These are phyloP conservation scores for Actias luna DNA, from an alignment of 2,888 invertebrate genomes.

Conservation along the genomic window DNA sequence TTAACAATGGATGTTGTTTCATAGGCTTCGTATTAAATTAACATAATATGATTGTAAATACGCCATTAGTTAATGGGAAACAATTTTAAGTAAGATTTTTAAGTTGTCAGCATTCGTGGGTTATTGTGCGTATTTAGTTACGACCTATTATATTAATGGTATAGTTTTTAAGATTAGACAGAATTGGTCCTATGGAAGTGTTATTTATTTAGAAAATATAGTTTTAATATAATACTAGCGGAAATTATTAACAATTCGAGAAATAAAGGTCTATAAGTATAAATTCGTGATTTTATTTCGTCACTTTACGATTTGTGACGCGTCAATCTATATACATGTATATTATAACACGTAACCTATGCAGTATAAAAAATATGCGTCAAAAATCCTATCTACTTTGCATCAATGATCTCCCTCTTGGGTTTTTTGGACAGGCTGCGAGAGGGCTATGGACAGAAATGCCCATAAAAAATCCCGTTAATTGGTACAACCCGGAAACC, in stretches of 20 bases:
- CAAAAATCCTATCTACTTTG: too few relatives aligned
- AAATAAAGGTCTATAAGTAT: conserved; percentile 41
- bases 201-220: conserved; percentile 45
- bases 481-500: too few relatives aligned
- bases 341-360: too few relatives aligned
- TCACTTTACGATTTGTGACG: too few relatives aligned
- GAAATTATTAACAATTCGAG: conserved; percentile 56
- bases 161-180: conserved; percentile 7
- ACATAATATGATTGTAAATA: background rate
- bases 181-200: conserved; percentile 39
- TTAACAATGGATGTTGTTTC: background rate
- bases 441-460: too few relatives aligned
- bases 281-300: conserved; percentile 18
- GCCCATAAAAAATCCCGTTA: too few relatives aligned
- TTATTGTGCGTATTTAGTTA: background rate
- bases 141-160: background rate
- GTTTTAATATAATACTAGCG: conserved; percentile 47
- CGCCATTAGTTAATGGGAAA: background rate
- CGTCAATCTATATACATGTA: too few relatives aligned
- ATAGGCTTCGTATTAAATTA: background rate
- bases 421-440: too few relatives aligned
- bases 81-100: background rate
- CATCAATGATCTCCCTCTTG: too few relatives aligned
- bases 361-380: too few relatives aligned
- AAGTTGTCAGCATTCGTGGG: background rate